phyloP scores from a whole-genome alignment of 2,797 vertebrate genomes.

The Cyclopterus lumpus region DNA sequence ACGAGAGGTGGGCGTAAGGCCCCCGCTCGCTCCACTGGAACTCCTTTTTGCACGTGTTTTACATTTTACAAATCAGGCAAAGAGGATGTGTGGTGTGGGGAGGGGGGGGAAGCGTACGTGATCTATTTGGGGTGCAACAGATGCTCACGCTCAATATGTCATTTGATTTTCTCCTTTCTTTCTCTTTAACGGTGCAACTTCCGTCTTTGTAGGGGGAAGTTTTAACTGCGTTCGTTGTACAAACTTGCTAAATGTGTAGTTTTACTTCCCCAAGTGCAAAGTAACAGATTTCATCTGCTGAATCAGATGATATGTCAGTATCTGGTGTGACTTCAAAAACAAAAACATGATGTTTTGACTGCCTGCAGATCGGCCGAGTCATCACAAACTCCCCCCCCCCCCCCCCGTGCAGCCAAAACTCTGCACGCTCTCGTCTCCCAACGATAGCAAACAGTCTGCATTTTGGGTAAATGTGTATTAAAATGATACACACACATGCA shows the following conservation, averaged over 20 bases:
- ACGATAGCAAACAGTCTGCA: neutral
- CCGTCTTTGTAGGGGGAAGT: conserved; percentile 33
- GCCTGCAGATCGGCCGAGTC: neutral
- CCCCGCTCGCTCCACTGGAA: conserved; percentile 1
- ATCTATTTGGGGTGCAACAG: conserved; percentile 7
- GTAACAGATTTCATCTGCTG: conserved; percentile 14
- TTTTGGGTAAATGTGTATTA: neutral
- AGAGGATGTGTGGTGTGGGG: neutral
- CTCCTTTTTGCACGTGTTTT: conserved; percentile 10
- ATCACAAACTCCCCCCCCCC: neutral
- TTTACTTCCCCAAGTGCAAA: conserved; percentile 52
- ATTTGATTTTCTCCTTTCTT: conserved; percentile 36
- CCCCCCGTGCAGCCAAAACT: neutral
- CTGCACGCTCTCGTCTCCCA: neutral
- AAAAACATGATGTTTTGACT: conserved; percentile 8
- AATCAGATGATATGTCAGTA: conserved; percentile 18
- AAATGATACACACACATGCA: neutral
- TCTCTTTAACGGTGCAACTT: conserved; percentile 12
- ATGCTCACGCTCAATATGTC: neutral
- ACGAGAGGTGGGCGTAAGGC: conserved; percentile 28
- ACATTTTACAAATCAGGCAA: neutral
- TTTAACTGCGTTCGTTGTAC: neutral
- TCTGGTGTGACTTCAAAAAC: conserved; percentile 6
- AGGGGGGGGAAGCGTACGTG: neutral
- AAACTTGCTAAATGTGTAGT: conserved; percentile 43